Conservation (phyloP, 2,888 invertebrate species). For the Epirrhoe tristata region DNA sequence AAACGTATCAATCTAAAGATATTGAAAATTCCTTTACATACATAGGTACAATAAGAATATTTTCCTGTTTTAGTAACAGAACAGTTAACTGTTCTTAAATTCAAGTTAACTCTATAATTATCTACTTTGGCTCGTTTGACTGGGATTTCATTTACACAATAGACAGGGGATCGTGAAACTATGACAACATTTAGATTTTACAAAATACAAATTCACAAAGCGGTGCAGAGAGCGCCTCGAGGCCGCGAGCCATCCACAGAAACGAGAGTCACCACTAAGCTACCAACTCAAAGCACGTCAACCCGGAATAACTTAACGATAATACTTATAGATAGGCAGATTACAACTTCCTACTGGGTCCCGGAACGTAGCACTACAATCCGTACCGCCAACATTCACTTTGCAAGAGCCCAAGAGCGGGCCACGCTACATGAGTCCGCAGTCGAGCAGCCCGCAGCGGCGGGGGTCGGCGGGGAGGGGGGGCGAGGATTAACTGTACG, state of each 20-base stretch:
- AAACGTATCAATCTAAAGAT: constrained; percentile 34
- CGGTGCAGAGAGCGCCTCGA: constrained; percentile 60
- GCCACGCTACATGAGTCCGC: constrained; percentile 58
- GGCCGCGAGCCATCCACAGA: constrained; percentile 43
- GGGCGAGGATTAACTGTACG: constrained; percentile 71
- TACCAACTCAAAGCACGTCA: constrained; percentile 70
- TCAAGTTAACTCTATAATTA: constrained; percentile 48
- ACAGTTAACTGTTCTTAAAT: constrained; percentile 37
- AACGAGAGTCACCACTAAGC: constrained; percentile 50
- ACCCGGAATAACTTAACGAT: constrained; percentile 80
- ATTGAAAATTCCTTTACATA: constrained; percentile 33
- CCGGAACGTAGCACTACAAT: constrained; percentile 64
- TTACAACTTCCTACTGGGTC: constrained; percentile 79
- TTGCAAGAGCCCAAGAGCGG: constrained; percentile 65
- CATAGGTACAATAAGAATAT: constrained; percentile 24
- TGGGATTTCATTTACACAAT: constrained; percentile 51
- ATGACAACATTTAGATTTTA: constrained; percentile 36
- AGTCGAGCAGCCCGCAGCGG: constrained; percentile 63
- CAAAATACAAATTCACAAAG: constrained; percentile 32
- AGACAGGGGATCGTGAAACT: constrained; percentile 24
- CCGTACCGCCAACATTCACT: constrained; percentile 81
- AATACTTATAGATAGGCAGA: constrained; percentile 76
- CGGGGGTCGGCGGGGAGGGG: constrained; percentile 24
- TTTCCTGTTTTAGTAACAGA: constrained; percentile 33
- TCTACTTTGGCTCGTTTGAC: constrained; percentile 62